Conservation (phyloP, 2,888 invertebrate genomes). For the Micoletzkya japonica region DNA sequence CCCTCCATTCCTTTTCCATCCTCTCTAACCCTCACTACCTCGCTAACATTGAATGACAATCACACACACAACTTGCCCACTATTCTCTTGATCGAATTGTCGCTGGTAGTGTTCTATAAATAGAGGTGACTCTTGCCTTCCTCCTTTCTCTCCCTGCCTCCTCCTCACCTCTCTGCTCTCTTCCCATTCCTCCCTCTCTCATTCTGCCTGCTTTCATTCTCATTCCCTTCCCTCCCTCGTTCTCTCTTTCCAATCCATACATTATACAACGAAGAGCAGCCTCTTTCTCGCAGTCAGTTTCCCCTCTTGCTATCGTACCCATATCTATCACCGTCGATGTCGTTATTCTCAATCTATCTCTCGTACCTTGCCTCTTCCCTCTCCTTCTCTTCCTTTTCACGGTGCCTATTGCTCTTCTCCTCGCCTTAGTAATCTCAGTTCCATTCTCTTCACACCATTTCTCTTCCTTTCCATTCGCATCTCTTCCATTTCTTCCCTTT, state of each 20-base stretch:
- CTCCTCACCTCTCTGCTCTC: no score
- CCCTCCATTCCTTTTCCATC: background rate
- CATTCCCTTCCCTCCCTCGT: conserved; percentile 4
- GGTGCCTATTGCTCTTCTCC: conserved; percentile 1
- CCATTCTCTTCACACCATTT: background rate
- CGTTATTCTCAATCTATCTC: background rate
- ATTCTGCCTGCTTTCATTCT: conserved; percentile 10
- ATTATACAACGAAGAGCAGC: background rate
- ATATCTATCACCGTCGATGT: no score
- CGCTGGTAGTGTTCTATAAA: no score
- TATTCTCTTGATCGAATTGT: no score
- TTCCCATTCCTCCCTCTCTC: background rate
- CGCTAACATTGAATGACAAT: conserved; percentile 8
- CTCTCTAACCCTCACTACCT: conserved; percentile 8
- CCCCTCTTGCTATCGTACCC: no score
- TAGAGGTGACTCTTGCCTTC: no score
- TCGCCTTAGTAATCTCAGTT: background rate
- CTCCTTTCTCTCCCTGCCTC: no score
- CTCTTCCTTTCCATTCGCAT: background rate
- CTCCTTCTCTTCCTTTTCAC: background rate
- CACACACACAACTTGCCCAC: conserved; percentile 11
- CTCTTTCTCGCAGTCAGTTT: background rate
- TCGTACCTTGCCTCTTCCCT: background rate
- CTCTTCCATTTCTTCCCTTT: no score
- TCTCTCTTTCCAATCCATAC: background rate